These are phyloP conservation scores for Nycticebus coucang DNA, from an alignment of 2,113 vertebrate species.

Conservation along the genomic window DNA sequence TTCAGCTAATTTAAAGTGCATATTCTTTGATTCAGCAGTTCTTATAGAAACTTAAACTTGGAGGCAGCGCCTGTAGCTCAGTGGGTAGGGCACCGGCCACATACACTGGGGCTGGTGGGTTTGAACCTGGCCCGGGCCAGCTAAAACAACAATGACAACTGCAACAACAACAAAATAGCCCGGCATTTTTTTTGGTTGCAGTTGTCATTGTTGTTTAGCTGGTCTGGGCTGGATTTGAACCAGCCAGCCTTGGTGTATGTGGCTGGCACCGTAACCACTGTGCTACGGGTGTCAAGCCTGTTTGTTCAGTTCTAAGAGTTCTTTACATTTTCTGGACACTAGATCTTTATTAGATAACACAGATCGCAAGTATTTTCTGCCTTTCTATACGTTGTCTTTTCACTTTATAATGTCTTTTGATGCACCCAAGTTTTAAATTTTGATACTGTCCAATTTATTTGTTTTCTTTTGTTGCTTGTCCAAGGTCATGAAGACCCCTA, in stretches of 20 bases:
- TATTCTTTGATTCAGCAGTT: slow-evolving; percentile 52
- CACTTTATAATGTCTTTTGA: background rate
- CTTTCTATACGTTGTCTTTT: background rate
- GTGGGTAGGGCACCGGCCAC: too few relatives aligned
- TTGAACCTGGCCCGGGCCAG: too few relatives aligned
- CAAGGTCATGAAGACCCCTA: background rate
- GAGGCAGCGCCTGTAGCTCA: background rate
- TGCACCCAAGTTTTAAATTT: background rate
- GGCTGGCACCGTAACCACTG: too few relatives aligned
- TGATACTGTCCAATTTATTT: background rate
- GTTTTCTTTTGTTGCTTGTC: slow-evolving; percentile 3
- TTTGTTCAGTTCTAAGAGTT: background rate
- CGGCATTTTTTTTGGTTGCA: too few relatives aligned
- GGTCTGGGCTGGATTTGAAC: too few relatives aligned
- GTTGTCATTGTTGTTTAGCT: too few relatives aligned
- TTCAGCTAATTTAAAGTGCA: slow-evolving; percentile 35
- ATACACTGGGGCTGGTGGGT: too few relatives aligned
- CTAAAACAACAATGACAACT: too few relatives aligned
- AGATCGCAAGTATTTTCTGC: background rate
- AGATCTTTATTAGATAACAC: background rate
- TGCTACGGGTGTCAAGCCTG: too few relatives aligned
- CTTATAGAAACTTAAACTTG: slow-evolving; percentile 33
- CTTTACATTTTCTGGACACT: background rate
- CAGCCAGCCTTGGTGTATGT: too few relatives aligned
- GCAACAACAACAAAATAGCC: too few relatives aligned